Evolutionary conservation across 2,113 vertebrate species (phyloP).

Genomic region (Trichechus manatus): DNA sequence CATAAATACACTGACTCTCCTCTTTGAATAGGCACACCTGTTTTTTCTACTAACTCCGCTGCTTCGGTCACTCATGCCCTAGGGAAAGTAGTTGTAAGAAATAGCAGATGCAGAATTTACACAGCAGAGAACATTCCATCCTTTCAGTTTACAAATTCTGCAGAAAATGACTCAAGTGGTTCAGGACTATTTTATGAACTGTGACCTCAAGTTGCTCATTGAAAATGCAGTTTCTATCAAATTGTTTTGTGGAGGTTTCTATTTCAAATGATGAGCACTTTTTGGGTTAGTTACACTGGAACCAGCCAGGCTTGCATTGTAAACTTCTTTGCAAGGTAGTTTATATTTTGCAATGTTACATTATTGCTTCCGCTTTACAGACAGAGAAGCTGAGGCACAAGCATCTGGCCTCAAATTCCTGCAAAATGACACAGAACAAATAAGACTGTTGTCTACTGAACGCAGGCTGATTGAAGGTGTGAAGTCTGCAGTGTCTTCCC

Average conservation of each 20-base stretch:
- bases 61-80: conserved; percentile 85
- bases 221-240: conserved; percentile 88
- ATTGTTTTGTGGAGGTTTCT: conserved; percentile 86
- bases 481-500: not conserved
- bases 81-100: conserved; percentile 84
- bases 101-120: conserved; percentile 87
- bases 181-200: conserved; percentile 83
- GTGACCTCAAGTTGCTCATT: conserved; percentile 85
- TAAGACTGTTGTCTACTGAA: not conserved
- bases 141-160: conserved; percentile 88
- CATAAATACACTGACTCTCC: conserved; percentile 74
- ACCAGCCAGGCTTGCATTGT: conserved; percentile 76
- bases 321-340: conserved; percentile 57
- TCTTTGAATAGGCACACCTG: conserved; percentile 87
- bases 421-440: conserved; percentile 1
- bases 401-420: conserved; percentile 28
- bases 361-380: conserved; percentile 22
- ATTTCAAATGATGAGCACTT: conserved; percentile 81
- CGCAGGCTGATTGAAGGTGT: not conserved
- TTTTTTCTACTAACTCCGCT: conserved; percentile 88
- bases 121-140: conserved; percentile 85
- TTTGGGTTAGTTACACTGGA: conserved; percentile 80
- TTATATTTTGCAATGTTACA: not conserved
- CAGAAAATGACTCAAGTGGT: conserved; percentile 85
- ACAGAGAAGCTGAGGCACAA: conserved; percentile 9